Evolutionary conservation across 2,797 vertebrate genomes (phyloP).

Genomic region (Zalophus californianus): DNA sequence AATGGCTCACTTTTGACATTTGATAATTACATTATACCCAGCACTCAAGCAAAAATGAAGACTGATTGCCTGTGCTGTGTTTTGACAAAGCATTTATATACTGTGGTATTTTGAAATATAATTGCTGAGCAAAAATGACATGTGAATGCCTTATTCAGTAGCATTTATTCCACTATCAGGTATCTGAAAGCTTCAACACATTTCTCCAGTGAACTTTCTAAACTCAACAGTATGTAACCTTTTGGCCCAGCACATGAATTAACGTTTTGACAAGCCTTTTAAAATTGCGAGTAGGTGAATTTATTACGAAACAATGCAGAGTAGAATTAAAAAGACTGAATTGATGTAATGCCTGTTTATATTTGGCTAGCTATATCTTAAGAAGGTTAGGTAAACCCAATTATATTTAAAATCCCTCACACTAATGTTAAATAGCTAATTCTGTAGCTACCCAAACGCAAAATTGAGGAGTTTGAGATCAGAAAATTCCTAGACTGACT

Average conservation of each 20-base stretch:
- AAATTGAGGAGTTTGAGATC: neutral
- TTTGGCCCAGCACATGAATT: slow-evolving; percentile 61
- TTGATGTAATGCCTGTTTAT: slow-evolving; percentile 22
- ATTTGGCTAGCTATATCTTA: slow-evolving; percentile 10
- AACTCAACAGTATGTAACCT: slow-evolving; percentile 56
- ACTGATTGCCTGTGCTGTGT: slow-evolving; percentile 37
- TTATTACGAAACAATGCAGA: slow-evolving; percentile 47
- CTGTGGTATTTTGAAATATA: slow-evolving; percentile 62
- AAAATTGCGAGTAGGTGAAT: slow-evolving; percentile 53
- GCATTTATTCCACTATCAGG: slow-evolving; percentile 39
- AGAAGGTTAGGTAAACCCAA: neutral
- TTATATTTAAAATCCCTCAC: slow-evolving; percentile 7
- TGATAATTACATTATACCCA: slow-evolving; percentile 60
- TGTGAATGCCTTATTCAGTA: slow-evolving; percentile 63
- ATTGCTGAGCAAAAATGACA: slow-evolving; percentile 60
- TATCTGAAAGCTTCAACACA: slow-evolving; percentile 44
- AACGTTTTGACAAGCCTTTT: slow-evolving; percentile 53
- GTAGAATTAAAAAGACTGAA: slow-evolving; percentile 28
- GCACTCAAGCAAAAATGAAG: slow-evolving; percentile 67
- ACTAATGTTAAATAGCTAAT: slow-evolving; percentile 26
- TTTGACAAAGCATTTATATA: slow-evolving; percentile 59
- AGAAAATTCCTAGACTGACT: neutral
- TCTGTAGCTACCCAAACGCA: neutral
- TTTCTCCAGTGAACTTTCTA: slow-evolving; percentile 65
- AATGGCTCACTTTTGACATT: slow-evolving; percentile 59